Percentiles rank a stretch among this genome's conserved stretches.
Conservation (phyloP, 2,113 vertebrate genomes). For the Synodontis membranacea region DNA sequence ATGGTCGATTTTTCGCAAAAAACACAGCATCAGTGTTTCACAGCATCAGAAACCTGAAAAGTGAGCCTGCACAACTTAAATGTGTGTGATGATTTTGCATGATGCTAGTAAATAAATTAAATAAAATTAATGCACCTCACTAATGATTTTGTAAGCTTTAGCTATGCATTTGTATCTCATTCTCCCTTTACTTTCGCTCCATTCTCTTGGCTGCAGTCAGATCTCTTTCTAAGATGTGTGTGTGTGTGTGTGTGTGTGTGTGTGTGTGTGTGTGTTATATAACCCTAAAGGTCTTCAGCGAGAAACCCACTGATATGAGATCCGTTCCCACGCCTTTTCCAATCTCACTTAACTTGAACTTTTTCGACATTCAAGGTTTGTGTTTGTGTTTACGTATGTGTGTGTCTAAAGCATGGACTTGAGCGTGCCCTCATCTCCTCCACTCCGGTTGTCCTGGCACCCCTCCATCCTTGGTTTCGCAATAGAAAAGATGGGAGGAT, state of each 20-base stretch:
- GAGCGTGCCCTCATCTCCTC: slow-evolving; percentile 3
- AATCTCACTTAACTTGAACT: background rate
- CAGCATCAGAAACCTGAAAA: background rate
- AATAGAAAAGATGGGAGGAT: slow-evolving; percentile 26
- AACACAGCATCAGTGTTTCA: background rate
- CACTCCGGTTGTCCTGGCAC: background rate
- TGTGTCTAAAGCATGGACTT: background rate
- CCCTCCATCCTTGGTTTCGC: slow-evolving; percentile 25
- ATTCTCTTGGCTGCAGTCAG: background rate
- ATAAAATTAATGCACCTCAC: background rate
- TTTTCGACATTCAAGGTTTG: background rate
- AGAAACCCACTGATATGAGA: slow-evolving; percentile 10
- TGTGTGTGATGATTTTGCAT: background rate
- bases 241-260: background rate
- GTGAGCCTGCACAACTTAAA: background rate
- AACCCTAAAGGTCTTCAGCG: background rate
- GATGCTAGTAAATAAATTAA: background rate
- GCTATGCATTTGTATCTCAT: background rate
- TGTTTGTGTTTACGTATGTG: slow-evolving; percentile 21
- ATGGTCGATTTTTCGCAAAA: background rate
- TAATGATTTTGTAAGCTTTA: background rate
- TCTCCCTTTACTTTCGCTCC: background rate
- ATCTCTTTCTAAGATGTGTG: background rate
- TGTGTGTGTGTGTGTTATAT: background rate
- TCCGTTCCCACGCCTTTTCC: slow-evolving; percentile 8